Base-by-base conservation (phyloP, 2,113 vertebrate species). In the Eurystomus gularis region DNA sequence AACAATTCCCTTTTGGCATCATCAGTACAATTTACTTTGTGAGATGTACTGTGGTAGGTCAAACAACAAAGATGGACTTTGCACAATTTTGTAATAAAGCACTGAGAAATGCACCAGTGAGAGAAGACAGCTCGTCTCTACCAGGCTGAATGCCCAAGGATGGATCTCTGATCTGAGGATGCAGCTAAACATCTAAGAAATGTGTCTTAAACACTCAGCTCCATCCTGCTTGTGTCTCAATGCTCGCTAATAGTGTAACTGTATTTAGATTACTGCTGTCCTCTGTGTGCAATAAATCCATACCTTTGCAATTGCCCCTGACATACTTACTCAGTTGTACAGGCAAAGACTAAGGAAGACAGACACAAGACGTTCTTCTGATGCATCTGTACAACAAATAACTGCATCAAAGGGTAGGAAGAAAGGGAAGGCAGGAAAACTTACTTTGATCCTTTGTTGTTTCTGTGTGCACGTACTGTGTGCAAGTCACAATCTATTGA, bases 391-490 rank as follows among this genome's bases (percentile, higher is more conserved):
- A 66, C 28, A 69, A 79, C 29, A 90, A 92, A 61, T 29, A 73
- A 54, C 21, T 76, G 14, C 2, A 0, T 29, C 31, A 65, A 39
- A 89, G 26, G 7, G 6, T 31, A 64, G 70, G 61, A 68, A 75
- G 46, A n/a, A 16, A 52, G 25, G 20, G 9, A 58, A 82, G 12
- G 48, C 0, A 21, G 70, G 29, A 93, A 78, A 61, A 48, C 13
- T 70, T 60, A 57, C 7, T 55, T 69, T 49, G 39, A 79, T 54
- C 15, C 17, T 69, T 55, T 52, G 10, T 17, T 51, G 8, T 52
- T 87, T 68, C 49, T 61, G 3, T 52, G 40, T 66, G 54, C 0
- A 0, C 37, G 23, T 42, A 37, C 28, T 37, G 18, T 11, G 17
- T 58, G 17, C 18, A 91, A 65, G 17, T 35, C 37, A 49, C 54